Conservation (phyloP, 2,888 invertebrate species). For the Oegoconia quadripuncta region DNA sequence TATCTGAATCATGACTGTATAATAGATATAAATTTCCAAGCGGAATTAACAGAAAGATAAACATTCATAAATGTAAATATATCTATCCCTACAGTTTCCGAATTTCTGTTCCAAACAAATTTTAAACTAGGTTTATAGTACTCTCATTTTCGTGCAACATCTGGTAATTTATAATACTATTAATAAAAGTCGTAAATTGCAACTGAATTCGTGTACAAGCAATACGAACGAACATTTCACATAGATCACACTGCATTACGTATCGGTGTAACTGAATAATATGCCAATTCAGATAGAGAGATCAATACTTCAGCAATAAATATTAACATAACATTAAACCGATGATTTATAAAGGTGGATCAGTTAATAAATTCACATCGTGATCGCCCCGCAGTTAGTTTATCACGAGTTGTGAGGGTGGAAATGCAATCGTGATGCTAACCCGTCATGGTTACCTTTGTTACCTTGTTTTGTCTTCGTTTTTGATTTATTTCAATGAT, state of each 20-base stretch:
- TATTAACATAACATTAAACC: slow-evolving; percentile 42
- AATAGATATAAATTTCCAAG: too few species aligned
- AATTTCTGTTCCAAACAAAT: too few species aligned
- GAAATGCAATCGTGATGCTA: slow-evolving; percentile 29
- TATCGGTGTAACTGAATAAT: slow-evolving; percentile 2
- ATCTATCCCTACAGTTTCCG: too few species aligned
- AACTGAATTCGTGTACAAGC: too few species aligned
- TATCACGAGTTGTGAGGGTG: slow-evolving; percentile 39
- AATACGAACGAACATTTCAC: background rate
- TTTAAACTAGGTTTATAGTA: too few species aligned
- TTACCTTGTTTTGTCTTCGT: slow-evolving; percentile 37
- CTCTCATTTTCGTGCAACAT: too few species aligned
- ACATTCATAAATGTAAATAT: too few species aligned
- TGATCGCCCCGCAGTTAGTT: slow-evolving; percentile 51
- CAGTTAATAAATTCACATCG: slow-evolving; percentile 63
- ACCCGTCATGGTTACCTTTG: slow-evolving; percentile 31
- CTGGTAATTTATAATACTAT: too few species aligned
- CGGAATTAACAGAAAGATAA: too few species aligned
- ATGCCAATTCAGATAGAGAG: slow-evolving; percentile 14
- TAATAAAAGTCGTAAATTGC: too few species aligned
- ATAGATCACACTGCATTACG: background rate
- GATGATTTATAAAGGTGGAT: slow-evolving; percentile 48
- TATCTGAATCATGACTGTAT: too few species aligned
- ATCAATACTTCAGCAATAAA: slow-evolving; percentile 47
- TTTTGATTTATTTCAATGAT: slow-evolving; percentile 49